Evolutionary conservation across 2,113 vertebrate species (phyloP), one percentile per base, ranked within the genome.

Genomic region (Syrrhaptes paradoxus): DNA sequence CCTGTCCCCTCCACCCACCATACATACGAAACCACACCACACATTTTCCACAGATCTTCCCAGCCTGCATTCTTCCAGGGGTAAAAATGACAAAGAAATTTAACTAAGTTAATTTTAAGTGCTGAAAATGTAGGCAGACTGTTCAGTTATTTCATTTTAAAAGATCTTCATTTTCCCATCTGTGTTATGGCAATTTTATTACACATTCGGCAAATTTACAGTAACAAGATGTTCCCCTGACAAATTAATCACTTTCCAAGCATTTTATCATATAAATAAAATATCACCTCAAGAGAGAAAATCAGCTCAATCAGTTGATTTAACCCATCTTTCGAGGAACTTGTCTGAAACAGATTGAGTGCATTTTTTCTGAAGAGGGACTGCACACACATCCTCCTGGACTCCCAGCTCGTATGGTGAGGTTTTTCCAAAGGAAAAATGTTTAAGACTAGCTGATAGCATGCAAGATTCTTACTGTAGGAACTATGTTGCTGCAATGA

Each of bases 111-210:
- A 96, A 97, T 95, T 92, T 78, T 96, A 97, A 91, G 45, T 61
- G 83, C 68, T 86, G 92, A 94, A 95, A 97, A 97, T 70, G 70
- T 8, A 82, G 87, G 80, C 81, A 93, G 94, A 95, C 79, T 93
- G 93, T 81, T 89, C 83, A 86, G 95, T 97, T 96, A 95, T 94
- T 95, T 96, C 43, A 55, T 92, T 97, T 93, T 93, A 94, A 94
- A 92, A 98, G 98, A 98, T 98, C 97, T 97, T 98, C 96, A 97
- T 98, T 98, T 97, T 97, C 97, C 98, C 98, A 98, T 98, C 98
- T 98, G 97, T 97, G 97, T 98, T 98, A 98, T 98, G 97, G 98
- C 98, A 98, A 98, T 98, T 99, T 99, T 98, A 98, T 98, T 98
- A 98, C 98, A 98, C 97, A 98, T 98, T 98, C 98, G 98, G 97